Evolutionary conservation across 2,797 vertebrate genomes (phyloP), one percentile per base, ranked within the genome.

Genomic region (Sebastes jordani): DNA sequence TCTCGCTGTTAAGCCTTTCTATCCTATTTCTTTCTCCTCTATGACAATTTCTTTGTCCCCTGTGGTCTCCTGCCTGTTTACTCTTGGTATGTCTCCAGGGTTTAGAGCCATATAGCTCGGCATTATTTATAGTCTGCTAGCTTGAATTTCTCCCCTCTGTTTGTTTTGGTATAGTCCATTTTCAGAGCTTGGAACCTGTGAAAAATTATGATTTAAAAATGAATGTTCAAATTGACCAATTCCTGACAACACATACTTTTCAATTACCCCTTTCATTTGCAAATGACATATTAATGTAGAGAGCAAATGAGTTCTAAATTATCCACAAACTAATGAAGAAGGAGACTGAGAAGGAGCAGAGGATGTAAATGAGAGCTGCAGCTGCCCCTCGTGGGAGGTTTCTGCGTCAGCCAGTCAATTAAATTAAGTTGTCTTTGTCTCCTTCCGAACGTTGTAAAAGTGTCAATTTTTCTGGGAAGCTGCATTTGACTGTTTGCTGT

Each of bases 321-420:
- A 65, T 74, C 67, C 30, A 61, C n/a, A 81, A 42, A 55, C 1
- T 10, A 8, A 76, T 30, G 34, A 58, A 71, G 20, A 71, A 59
- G 25, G 64, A 78, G 27, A 74, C 1, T 59, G 58, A 76, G 62
- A 54, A 75, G 34, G 52, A 63, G 42, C 23, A 81, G 38, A 72
- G 56, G 49, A 49, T 18, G 58, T 74, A 70, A 85, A 67, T 60
- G 34, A 76, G 60, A 70, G 59, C 71, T 71, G 82, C 74, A 92
- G 80, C 83, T 83, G 80, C 36, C 55, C 69, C 72, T 83, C 14
- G 81, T 89, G 80, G 87, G 91, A 89, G 87, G 83, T 27, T 86
- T 60, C 59, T 54, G 56, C 55, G 3, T 76, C 74, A 86, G 76
- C 63, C 34, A 67, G 60, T 80, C 81, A 86, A 91, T 91, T 85